These are phyloP conservation scores for Ibycter americanus DNA, from an alignment of 2,797 vertebrate genomes.

Conservation along the genomic window DNA sequence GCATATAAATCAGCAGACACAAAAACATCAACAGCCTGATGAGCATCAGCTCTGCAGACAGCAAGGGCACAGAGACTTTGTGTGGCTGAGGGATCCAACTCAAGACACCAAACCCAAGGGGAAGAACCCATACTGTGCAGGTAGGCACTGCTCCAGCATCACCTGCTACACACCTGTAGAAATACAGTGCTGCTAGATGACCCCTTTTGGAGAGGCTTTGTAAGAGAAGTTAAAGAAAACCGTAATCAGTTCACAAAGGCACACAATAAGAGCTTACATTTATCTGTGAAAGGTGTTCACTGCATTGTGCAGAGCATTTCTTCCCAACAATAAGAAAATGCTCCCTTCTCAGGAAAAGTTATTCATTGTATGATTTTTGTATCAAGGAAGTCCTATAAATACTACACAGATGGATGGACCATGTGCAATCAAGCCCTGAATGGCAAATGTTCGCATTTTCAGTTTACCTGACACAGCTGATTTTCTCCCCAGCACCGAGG, in stretches of 20 bases:
- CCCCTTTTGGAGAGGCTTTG: not conserved
- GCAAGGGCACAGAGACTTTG: not conserved
- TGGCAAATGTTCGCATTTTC: slow-evolving; percentile 13
- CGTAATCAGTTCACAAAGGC: not conserved
- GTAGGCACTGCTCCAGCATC: not conserved
- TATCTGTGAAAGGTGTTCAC: not conserved
- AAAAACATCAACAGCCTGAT: not conserved
- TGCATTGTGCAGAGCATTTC: not conserved
- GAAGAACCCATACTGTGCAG: accelerated
- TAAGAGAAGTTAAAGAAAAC: not conserved
- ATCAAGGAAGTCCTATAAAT: not conserved
- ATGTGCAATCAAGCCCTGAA: not conserved
- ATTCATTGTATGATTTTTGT: not conserved
- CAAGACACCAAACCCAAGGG: accelerated
- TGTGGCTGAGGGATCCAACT: not conserved
- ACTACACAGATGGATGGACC: not conserved
- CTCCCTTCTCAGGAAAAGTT: not conserved
- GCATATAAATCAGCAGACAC: not conserved
- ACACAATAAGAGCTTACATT: not conserved
- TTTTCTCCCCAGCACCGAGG: not conserved
- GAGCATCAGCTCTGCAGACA: not conserved
- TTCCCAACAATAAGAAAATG: not conserved
- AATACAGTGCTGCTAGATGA: not conserved
- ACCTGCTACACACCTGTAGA: not conserved
- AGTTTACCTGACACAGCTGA: slow-evolving; percentile 36